These are phyloP conservation scores for Pedicia rivosa DNA, from an alignment of 2,888 invertebrate species.

Conservation along the genomic window DNA sequence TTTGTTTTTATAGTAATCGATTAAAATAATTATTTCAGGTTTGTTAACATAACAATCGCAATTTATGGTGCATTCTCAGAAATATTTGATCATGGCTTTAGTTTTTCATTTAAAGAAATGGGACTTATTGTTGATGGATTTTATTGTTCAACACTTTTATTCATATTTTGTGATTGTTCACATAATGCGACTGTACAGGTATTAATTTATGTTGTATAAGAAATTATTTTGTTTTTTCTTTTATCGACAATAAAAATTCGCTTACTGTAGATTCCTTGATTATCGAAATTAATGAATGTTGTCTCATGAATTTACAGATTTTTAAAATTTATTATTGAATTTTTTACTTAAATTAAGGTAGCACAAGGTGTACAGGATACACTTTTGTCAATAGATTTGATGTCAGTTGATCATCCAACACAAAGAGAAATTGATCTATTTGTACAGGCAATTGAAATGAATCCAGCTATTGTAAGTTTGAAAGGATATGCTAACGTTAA, in stretches of 20 bases:
- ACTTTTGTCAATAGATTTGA: conserved; percentile 39
- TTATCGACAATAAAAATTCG: too few relatives aligned
- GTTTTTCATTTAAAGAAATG: conserved; percentile 48
- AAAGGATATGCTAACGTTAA: conserved; percentile 50
- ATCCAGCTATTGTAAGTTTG: conserved; percentile 49
- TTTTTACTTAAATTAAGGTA: too few relatives aligned
- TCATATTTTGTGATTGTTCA: conserved; percentile 49
- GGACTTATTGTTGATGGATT: conserved; percentile 44
- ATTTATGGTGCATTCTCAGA: conserved; percentile 51
- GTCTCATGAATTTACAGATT: neutral
- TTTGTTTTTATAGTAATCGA: neutral
- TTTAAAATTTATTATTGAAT: conserved; percentile 21
- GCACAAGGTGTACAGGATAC: conserved; percentile 46
- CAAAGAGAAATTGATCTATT: conserved; percentile 53
- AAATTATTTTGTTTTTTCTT: too few relatives aligned
- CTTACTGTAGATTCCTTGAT: too few relatives aligned
- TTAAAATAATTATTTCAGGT: conserved; percentile 24
- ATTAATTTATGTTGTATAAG: too few relatives aligned
- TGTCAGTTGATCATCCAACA: conserved; percentile 39
- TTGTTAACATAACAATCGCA: conserved; percentile 48
- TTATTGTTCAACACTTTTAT: conserved; percentile 43
- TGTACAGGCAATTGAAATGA: conserved; percentile 50
- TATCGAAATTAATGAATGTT: too few relatives aligned
- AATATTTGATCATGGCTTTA: conserved; percentile 47
- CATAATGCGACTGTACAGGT: conserved; percentile 44